Evolutionary conservation across 2,113 vertebrate genomes (phyloP), one percentile per base, ranked within the genome.

Genomic region (Stegostoma tigrinum): DNA sequence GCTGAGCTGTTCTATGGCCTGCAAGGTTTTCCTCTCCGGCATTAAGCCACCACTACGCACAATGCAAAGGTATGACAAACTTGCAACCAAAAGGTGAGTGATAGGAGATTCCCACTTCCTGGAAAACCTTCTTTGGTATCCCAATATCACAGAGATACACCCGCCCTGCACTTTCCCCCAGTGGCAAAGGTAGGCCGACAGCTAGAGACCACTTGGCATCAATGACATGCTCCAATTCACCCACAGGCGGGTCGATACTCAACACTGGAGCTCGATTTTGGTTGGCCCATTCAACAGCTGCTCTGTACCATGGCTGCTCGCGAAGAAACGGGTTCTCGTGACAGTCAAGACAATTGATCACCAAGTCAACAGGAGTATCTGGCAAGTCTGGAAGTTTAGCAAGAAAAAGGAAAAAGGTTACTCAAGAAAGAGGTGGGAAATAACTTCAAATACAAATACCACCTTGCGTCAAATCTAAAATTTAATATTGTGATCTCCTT

Each of bases 311-410:
- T 0, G 98, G 99, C 97, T 99, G 99, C 96, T 99, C 99, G 96
- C 98, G 97, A 96, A 99, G 97, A 96, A 99, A 99, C 96, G 98
- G 98, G 61, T 99, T 99, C 96, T 99, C 99, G 0, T 99, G 98
- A 96, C 99, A 99, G 97, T 99, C 99, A 96, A 99, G 97, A 97
- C 99, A 99, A 98, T 99, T 99, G 96, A 99, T 99, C 96, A 99
- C 99, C 7, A 99, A 97, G 97, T 99, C 99, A 38, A 99, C 99
- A 0, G 99, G 99, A 52, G 98, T 98, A 94, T 98, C 98, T 1
- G 99, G 99, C 95, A 99, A 98, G 97, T 99, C 99, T 99, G 97
- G 14, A 96, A 96, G 95, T 72, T 95, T 52, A 15, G 0, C 48
- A 95, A 94, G 72, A 14, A 34, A 95, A 34, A 96, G 95, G 96